Percentiles rank a stretch among this genome's conserved stretches.
Conservation (phyloP, 2,113 vertebrate genomes). For the Camelus dromedarius region DNA sequence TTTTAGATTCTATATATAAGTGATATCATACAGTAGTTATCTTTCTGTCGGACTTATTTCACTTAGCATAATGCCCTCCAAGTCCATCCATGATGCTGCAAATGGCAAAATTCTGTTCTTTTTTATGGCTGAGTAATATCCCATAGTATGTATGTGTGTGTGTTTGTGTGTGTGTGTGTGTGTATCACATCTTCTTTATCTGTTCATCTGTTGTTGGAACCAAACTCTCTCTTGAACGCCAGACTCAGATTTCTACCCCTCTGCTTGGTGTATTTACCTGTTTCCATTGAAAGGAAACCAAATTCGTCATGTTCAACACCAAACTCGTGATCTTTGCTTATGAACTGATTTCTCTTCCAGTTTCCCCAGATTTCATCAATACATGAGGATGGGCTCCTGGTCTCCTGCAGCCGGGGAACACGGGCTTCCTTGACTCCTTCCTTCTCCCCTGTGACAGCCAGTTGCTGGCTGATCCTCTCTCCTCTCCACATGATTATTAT, state of each 20-base stretch:
- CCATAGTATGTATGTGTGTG: too few relatives aligned
- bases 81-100: too few relatives aligned
- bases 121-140: too few relatives aligned
- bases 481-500: background rate
- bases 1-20: too few relatives aligned
- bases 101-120: too few relatives aligned
- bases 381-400: background rate
- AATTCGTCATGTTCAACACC: background rate
- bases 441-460: background rate
- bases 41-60: too few relatives aligned
- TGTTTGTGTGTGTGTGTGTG: too few relatives aligned
- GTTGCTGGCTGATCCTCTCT: background rate
- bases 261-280: background rate
- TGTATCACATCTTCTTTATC: background rate
- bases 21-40: too few relatives aligned
- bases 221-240: background rate
- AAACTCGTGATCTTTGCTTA: background rate
- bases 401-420: background rate
- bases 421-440: background rate
- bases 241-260: background rate
- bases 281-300: background rate
- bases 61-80: too few relatives aligned
- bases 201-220: background rate
- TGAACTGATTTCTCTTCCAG: background rate
- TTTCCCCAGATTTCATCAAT: background rate